Conservation (phyloP, 1,140 invertebrate genomes). For the Macrobrachium rosenbergii region DNA sequence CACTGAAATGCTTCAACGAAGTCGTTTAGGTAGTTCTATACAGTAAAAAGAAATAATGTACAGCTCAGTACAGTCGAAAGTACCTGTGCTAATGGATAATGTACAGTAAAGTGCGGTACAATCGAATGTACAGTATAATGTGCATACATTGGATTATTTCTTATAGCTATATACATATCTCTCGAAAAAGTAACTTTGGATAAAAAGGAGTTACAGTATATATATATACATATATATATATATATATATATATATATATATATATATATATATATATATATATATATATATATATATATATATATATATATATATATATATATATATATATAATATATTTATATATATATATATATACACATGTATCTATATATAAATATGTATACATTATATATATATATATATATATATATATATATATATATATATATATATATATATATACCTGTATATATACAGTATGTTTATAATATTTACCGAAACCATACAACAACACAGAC, state of each 20-base stretch:
- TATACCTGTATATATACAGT: background rate
- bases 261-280: constrained; percentile 13
- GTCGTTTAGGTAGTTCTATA: no score
- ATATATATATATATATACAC: background rate
- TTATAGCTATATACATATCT: background rate
- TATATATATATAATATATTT: background rate
- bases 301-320: background rate
- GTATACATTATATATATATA: background rate
- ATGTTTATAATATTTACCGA: background rate
- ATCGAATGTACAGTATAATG: background rate
- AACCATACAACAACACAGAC: background rate
- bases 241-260: constrained; percentile 14
- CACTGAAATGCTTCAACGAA: no score
- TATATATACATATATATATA: constrained; percentile 7
- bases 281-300: background rate
- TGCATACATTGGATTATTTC: background rate
- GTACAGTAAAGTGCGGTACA: background rate
- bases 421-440: constrained; percentile 3
- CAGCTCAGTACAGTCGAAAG: no score
- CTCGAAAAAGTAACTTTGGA: background rate
- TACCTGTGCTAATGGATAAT: background rate
- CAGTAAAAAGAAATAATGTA: no score
- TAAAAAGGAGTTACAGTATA: background rate
- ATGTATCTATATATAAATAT: no score
- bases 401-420: constrained; percentile 6